These are phyloP conservation scores for Antheraea assamensis DNA, from an alignment of 2,888 invertebrate species.

Conservation along the genomic window DNA sequence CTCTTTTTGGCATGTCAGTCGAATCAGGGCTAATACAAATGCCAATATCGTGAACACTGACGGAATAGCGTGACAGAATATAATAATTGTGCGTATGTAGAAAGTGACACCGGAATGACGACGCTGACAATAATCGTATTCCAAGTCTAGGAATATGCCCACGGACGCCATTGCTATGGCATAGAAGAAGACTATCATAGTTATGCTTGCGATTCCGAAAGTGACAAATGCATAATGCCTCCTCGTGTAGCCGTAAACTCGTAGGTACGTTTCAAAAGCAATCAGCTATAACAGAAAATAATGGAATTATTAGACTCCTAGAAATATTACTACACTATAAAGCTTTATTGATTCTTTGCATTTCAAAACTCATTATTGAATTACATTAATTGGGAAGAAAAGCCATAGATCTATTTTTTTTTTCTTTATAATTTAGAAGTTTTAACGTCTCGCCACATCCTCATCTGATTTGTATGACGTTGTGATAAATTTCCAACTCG, in stretches of 20 bases:
- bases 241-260: slow-evolving; percentile 23
- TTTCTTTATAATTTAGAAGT: too few species aligned
- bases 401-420: not conserved
- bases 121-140: slow-evolving; percentile 87
- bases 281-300: not conserved
- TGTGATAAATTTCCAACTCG: not conserved
- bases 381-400: not conserved
- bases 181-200: slow-evolving; percentile 82
- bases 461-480: too few species aligned
- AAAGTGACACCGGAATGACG: slow-evolving; percentile 77
- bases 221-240: slow-evolving; percentile 69
- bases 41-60: slow-evolving; percentile 78
- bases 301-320: not conserved
- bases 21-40: slow-evolving; percentile 75
- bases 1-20: slow-evolving; percentile 76
- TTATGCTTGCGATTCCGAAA: slow-evolving; percentile 74
- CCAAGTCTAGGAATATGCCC: slow-evolving; percentile 83
- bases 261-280: not conserved
- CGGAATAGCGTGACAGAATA: slow-evolving; percentile 83
- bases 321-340: not conserved
- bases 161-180: slow-evolving; percentile 81
- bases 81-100: slow-evolving; percentile 81
- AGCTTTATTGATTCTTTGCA: not conserved
- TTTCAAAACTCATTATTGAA: not conserved
- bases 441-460: too few species aligned